Base-by-base conservation (phyloP, 2,888 invertebrate genomes). In the Polydesmus complanatus region DNA sequence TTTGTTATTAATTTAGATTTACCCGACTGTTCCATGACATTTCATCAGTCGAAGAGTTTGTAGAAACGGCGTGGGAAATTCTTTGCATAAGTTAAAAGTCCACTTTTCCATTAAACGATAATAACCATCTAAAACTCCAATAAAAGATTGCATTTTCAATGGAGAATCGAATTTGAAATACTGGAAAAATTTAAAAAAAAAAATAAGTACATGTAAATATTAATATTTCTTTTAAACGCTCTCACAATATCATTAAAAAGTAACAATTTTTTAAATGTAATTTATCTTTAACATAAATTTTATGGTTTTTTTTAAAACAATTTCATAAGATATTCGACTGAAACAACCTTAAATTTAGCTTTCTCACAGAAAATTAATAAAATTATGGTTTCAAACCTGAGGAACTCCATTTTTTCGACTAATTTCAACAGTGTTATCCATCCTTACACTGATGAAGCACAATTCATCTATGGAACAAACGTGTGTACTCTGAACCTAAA, bases 71-170 rank as follows among this genome's bases (percentile, higher is more conserved):
- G 90, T 87, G 61, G 81, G 78, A 60, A 88, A 81, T 68, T 88
- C 85, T 70, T 83, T 84, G 70, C 91, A 93, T 63, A 93, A 78
- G 76, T 91, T 90, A 70, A 89, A 88, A 49, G 86, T 91, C 91
- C 91, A 93, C 75, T 90, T 92, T 53, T 85, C 83, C 69, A 84
- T 84, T 67, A 90, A 76, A 69, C 89, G 82, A 71, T 91, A 92
- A 74, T 93, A 93, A 60, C 91, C 91, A 73, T 89, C 86, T 64
- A 92, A 76, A 60, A 85, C 78, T 19, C 70, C 63, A 11, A 71
- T 68, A 60, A 71, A 69, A 0, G 71, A 69, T 51, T 66, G 60
- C 62, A 68, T 65, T n/a, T 65, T 62, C 19, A 61, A 58, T 26
- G 58, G 56, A 14, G 49, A 50, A 21, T 57, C 22, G 49, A 64